phyloP scores from a whole-genome alignment of 2,888 invertebrate genomes.

The Dasypogon diadema region DNA sequence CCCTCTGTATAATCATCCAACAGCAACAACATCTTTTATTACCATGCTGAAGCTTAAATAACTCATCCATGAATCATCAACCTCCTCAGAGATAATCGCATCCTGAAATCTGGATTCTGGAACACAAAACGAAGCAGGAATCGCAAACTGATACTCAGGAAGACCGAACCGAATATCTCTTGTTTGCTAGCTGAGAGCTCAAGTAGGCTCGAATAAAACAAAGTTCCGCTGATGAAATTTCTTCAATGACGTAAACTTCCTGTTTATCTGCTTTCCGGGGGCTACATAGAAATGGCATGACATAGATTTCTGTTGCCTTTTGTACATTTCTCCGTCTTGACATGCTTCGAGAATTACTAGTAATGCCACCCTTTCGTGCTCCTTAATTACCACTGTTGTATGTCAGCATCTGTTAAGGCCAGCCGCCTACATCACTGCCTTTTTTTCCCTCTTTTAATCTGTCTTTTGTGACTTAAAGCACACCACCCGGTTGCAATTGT shows the following conservation, averaged over 20 bases:
- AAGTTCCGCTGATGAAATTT: not conserved
- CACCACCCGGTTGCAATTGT: not conserved
- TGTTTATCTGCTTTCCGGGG: not conserved
- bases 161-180: too few species aligned
- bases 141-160: too few species aligned
- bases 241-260: constrained; percentile 9
- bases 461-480: constrained; percentile 1
- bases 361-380: not conserved
- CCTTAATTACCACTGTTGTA: constrained; percentile 17
- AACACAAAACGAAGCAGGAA: not conserved
- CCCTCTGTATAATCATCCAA: too few species aligned
- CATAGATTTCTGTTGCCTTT: constrained; percentile 8
- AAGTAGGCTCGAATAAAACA: not conserved
- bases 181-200: not conserved
- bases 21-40: not conserved
- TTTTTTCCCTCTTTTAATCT: constrained; percentile 9
- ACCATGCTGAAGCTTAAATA: not conserved
- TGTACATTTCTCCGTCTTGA: not conserved
- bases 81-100: not conserved
- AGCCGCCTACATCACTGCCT: not conserved
- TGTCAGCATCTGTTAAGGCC: not conserved
- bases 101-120: not conserved
- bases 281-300: constrained; percentile 1
- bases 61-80: not conserved
- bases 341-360: not conserved